These are phyloP conservation scores for Coracias cyanogaster DNA, from an alignment of 2,797 vertebrate genomes.

Conservation along the genomic window DNA sequence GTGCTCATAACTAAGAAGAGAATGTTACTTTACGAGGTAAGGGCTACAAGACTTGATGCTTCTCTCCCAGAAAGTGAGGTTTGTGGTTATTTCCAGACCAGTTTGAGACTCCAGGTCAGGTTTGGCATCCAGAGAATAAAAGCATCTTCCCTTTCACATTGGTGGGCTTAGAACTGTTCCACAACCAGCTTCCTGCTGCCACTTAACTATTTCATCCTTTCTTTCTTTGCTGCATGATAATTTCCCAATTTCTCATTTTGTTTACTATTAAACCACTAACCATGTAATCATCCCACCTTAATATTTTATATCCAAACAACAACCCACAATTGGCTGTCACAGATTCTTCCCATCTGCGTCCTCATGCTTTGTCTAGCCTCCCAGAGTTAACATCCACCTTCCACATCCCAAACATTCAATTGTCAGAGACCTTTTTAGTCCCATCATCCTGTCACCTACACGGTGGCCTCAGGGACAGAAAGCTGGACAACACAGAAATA, in stretches of 20 bases:
- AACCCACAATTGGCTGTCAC: background rate
- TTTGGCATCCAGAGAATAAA: background rate
- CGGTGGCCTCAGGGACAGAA: background rate
- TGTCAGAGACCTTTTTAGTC: background rate
- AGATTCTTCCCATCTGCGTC: background rate
- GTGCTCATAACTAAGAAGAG: background rate
- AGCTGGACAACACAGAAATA: background rate
- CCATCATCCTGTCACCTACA: no score
- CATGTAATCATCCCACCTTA: background rate
- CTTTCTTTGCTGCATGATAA: background rate
- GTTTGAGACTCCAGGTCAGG: background rate
- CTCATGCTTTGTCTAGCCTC: background rate
- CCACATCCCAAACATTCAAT: background rate
- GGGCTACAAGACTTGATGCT: background rate
- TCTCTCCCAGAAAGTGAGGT: background rate
- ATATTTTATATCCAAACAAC: background rate
- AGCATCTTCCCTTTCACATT: background rate
- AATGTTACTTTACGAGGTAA: background rate
- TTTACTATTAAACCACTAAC: conserved; percentile 18
- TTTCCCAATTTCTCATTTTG: background rate
- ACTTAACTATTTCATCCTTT: background rate
- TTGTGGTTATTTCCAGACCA: background rate
- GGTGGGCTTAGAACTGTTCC: background rate
- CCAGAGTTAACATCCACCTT: background rate
- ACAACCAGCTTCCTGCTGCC: background rate